These are phyloP conservation scores for Reticulitermes lucifugus DNA, from an alignment of 2,888 invertebrate genomes.

Conservation along the genomic window DNA sequence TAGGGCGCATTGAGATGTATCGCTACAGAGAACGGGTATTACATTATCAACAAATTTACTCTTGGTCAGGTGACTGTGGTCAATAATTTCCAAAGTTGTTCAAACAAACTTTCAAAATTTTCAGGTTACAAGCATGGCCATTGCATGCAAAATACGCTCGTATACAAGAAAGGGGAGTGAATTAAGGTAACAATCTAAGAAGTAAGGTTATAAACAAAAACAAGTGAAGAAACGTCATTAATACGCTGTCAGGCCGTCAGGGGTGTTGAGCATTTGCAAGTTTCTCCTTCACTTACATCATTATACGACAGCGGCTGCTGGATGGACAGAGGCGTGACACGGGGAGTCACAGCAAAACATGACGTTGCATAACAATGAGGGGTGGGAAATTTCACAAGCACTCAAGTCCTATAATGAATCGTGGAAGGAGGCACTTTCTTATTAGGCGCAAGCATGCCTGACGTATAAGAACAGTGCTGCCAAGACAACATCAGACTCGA, in stretches of 20 bases:
- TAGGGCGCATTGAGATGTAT: no score
- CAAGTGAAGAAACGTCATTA: neutral
- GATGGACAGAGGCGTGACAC: constrained; percentile 6
- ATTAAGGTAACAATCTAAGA: neutral
- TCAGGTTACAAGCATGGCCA: no score
- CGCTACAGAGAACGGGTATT: no score
- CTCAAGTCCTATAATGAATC: constrained; percentile 27
- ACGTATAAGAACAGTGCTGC: neutral
- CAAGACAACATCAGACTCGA: neutral
- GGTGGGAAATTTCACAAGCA: neutral
- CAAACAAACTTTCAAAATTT: no score
- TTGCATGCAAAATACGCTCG: no score
- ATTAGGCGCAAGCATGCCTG: neutral
- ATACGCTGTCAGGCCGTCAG: neutral
- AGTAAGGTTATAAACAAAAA: neutral
- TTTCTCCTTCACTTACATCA: constrained; percentile 20
- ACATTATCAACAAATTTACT: no score
- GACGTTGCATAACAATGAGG: constrained; percentile 37
- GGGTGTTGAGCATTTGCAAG: neutral
- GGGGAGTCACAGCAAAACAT: constrained; percentile 16
- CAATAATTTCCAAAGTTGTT: no score
- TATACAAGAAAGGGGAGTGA: neutral
- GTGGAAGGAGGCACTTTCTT: neutral
- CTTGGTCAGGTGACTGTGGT: no score
- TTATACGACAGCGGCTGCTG: neutral